Conservation (phyloP, 2,797 vertebrate genomes). For the Sandelia bainsii region DNA sequence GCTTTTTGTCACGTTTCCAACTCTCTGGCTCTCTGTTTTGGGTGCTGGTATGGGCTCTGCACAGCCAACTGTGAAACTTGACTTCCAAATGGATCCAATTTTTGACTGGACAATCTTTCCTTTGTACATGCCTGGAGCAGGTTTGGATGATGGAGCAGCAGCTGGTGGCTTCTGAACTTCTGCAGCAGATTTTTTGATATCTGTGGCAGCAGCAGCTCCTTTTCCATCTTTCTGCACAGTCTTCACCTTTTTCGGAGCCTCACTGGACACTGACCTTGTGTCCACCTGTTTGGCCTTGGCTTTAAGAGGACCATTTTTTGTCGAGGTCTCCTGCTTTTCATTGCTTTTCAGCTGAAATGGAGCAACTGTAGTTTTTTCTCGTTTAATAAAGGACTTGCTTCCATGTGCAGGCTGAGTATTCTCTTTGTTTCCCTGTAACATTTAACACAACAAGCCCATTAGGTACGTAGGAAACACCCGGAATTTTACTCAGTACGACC, state of each 20-base stretch:
- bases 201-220: slow-evolving; percentile 31
- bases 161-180: slow-evolving; percentile 78
- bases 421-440: slow-evolving; percentile 83
- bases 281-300: slow-evolving; percentile 51
- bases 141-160: slow-evolving; percentile 69
- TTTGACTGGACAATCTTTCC: slow-evolving; percentile 93
- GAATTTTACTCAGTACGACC: not conserved
- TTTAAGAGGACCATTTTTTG: slow-evolving; percentile 31
- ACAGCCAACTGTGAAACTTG: slow-evolving; percentile 43
- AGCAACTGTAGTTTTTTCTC: slow-evolving; percentile 41
- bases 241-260: slow-evolving; percentile 31
- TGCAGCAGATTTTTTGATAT: slow-evolving; percentile 64
- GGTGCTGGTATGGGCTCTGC: slow-evolving; percentile 38
- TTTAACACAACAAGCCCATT: slow-evolving; percentile 4
- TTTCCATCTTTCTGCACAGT: slow-evolving; percentile 57
- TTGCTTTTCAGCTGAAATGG: slow-evolving; percentile 65
- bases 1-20: slow-evolving; percentile 27
- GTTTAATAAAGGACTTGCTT: slow-evolving; percentile 53
- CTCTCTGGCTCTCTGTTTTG: slow-evolving; percentile 27
- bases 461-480: not conserved
- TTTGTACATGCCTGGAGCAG: slow-evolving; percentile 88
- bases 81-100: slow-evolving; percentile 92
- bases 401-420: slow-evolving; percentile 75
- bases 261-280: not conserved
- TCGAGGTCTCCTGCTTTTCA: slow-evolving; percentile 35